These are phyloP conservation scores for Anser cygnoides DNA, from an alignment of 2,113 vertebrate species.

Conservation along the genomic window DNA sequence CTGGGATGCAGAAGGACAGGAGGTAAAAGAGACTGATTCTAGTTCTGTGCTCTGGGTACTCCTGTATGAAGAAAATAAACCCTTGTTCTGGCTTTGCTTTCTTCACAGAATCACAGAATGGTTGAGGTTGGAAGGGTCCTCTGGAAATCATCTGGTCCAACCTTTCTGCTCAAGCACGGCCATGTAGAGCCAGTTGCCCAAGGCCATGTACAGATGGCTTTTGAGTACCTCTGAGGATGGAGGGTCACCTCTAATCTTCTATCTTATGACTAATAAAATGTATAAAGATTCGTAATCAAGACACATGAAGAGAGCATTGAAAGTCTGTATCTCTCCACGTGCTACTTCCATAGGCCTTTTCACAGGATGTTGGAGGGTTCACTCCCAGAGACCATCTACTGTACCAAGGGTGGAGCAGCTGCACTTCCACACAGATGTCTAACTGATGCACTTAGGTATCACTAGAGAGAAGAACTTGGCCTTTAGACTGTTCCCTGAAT, in stretches of 20 bases:
- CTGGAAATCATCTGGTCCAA: not conserved
- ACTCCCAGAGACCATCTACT: not conserved
- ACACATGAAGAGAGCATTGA: not conserved
- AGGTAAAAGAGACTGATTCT: not conserved
- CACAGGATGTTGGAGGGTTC: not conserved
- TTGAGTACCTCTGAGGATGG: not conserved
- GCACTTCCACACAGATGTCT: not conserved
- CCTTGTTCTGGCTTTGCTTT: not conserved
- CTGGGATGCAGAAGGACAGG: not conserved
- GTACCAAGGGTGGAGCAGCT: not conserved
- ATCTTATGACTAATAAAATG: not conserved
- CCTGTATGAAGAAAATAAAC: not conserved
- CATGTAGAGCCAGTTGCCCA: not conserved
- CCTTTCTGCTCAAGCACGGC: not conserved
- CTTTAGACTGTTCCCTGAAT: not conserved
- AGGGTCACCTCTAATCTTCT: not conserved
- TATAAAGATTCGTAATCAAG: not conserved
- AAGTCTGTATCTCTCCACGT: not conserved
- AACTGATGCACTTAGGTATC: not conserved
- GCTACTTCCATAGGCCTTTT: not conserved
- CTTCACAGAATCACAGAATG: not conserved
- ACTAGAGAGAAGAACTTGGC: not conserved
- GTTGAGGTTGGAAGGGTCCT: not conserved
- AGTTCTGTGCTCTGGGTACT: not conserved
- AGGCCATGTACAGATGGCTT: not conserved